Base-by-base conservation (phyloP, 2,888 invertebrate genomes). In the Euphydryas editha region DNA sequence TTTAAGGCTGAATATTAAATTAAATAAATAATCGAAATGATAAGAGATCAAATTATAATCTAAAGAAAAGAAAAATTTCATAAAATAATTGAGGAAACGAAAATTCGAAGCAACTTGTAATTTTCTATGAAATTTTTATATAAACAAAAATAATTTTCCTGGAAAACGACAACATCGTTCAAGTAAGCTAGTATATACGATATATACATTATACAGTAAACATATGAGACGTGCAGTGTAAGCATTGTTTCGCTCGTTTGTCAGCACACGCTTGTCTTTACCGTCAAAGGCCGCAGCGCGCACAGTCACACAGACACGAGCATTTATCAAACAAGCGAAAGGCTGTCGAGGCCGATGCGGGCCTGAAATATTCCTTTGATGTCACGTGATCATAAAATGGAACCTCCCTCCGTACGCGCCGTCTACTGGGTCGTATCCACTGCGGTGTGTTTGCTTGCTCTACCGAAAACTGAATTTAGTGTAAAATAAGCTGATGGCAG, bases 281-380 rank as follows among this genome's bases (percentile, higher is more conserved):
- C 47, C 49, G 37, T 57, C 55, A 56, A 57, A 61, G 56, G 39
- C 46, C 46, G 18, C 46, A 17, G 18, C 17, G 46, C 30, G 8
- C 30, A 30, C 30, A 30, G 30, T 2, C 30, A 30, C 30, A 30
- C 58, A 55, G 58, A 55, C 62, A 24, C 36, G 37, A 47, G 59
- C 65, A 61, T 68, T 68, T 62, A 62, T 69, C 65, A 62, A 65
- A 59, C 59, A 49, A 46, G 55, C 17, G 49, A 24, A 37, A 57
- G 47, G 62, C 62, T 62, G 55, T 56, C 37, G 62, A 44, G 60
- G 54, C 61, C 56, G 57, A 46, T 51, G 51, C 51, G 63, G 42
- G 57, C 37, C 58, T 49, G 49, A 64, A 61, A 58, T 51, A 64
- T 64, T 63, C 58, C 63, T 64, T 64, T 64, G 63, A 63, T 64